Conservation (phyloP, 2,113 vertebrate species). For the Chelonoidis abingdonii region DNA sequence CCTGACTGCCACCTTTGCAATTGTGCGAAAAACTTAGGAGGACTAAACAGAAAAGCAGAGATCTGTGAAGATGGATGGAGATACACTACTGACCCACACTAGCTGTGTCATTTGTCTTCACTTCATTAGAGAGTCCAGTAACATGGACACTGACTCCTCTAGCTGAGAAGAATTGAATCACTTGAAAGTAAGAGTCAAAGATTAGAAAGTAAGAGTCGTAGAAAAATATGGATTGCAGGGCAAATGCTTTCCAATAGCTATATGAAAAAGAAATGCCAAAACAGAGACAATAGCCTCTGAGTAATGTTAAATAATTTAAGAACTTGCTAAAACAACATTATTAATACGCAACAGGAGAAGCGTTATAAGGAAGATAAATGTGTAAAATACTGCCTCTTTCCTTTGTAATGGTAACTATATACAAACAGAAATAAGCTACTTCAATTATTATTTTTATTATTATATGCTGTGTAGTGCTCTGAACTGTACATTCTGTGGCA, state of each 20-base stretch:
- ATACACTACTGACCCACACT: accelerated
- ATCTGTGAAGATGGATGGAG: not conserved
- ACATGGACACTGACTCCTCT: not conserved
- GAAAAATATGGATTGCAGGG: not conserved
- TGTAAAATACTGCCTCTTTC: conserved; percentile 32
- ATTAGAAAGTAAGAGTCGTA: no score
- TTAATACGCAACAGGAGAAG: not conserved
- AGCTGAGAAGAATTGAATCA: accelerated
- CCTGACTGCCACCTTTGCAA: not conserved
- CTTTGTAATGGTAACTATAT: not conserved
- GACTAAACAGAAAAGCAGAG: not conserved
- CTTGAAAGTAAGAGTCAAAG: accelerated
- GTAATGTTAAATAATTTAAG: not conserved
- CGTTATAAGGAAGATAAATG: conserved; percentile 35
- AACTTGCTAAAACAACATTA: not conserved
- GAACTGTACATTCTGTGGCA: not conserved
- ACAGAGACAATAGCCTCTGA: not conserved
- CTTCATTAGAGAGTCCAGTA: not conserved
- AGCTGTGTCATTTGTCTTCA: accelerated
- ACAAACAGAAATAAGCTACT: conserved; percentile 2
- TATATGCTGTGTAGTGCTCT: not conserved
- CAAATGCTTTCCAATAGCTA: accelerated
- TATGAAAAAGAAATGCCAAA: not conserved
- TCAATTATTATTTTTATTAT: not conserved
- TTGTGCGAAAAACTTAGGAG: not conserved